phyloP scores from a whole-genome alignment of 2,888 invertebrate genomes.

The Heliconius charithonia region DNA sequence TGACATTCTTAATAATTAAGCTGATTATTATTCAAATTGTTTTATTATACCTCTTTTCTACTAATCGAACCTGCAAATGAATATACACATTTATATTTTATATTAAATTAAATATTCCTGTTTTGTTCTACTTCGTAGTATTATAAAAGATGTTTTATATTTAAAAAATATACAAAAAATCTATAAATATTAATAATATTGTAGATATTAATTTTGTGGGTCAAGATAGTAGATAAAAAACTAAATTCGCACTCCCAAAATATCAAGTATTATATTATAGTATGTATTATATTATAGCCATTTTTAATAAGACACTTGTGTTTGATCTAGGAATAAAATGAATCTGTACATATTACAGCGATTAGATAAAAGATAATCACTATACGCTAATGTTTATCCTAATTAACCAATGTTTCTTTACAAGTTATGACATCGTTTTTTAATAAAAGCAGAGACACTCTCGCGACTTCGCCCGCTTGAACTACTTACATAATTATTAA shows the following conservation, averaged over 20 bases:
- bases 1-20: no score
- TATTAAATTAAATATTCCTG: no score
- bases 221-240: background rate
- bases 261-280: no score
- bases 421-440: background rate
- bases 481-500: background rate
- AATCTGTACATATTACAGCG: background rate
- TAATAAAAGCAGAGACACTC: background rate
- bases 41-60: no score
- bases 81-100: no score
- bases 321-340: background rate
- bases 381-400: background rate
- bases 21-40: no score
- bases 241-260: background rate
- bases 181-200: background rate
- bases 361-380: slow-evolving; percentile 4
- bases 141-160: no score
- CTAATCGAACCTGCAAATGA: no score
- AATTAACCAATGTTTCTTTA: background rate
- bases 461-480: background rate
- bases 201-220: background rate
- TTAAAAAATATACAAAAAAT: no score
- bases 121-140: no score
- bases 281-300: no score
- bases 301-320: background rate